Percentiles rank a stretch among this genome's conserved stretches.
These are phyloP conservation scores for Polyommatus icarus DNA, from an alignment of 2,888 invertebrate genomes.

Conservation along the genomic window DNA sequence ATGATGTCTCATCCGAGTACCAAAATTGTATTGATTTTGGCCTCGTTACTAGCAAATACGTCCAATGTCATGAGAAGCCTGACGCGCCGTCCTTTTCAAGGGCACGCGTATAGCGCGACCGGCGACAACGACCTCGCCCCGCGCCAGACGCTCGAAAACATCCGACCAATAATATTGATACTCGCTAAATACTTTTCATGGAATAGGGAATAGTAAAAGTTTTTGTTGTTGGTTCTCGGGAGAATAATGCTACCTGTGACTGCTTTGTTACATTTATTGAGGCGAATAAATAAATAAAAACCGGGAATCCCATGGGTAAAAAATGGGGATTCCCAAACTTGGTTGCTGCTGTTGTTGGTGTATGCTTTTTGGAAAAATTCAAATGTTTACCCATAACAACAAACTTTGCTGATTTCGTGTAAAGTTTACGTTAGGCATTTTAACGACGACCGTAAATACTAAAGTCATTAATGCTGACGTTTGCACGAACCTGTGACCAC, in stretches of 20 bases:
- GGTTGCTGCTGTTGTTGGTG: background rate
- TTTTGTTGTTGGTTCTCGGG: background rate
- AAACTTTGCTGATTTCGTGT: background rate
- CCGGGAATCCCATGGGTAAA: background rate
- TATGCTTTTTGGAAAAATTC: background rate
- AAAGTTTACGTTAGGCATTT: constrained; percentile 9
- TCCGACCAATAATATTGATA: background rate
- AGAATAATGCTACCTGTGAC: background rate
- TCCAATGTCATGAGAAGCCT: constrained; percentile 36
- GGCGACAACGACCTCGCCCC: constrained; percentile 31
- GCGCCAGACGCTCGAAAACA: background rate
- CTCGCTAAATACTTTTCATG: background rate
- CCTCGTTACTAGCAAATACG: constrained; percentile 1
- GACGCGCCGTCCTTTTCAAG: constrained; percentile 61
- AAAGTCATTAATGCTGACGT: background rate
- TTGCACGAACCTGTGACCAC: background rate
- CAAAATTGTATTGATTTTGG: constrained; percentile 5
- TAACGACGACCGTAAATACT: background rate
- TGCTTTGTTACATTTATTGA: too few relatives aligned
- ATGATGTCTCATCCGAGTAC: background rate
- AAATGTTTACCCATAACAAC: background rate
- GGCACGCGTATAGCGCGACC: constrained; percentile 50
- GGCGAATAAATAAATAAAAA: too few relatives aligned
- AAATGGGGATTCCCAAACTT: background rate
- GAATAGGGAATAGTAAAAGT: background rate